A percentile compares a stretch with the other conserved stretches of the same genome.
phyloP scores from a whole-genome alignment of 2,113 vertebrate species.

The Procavia capensis region DNA sequence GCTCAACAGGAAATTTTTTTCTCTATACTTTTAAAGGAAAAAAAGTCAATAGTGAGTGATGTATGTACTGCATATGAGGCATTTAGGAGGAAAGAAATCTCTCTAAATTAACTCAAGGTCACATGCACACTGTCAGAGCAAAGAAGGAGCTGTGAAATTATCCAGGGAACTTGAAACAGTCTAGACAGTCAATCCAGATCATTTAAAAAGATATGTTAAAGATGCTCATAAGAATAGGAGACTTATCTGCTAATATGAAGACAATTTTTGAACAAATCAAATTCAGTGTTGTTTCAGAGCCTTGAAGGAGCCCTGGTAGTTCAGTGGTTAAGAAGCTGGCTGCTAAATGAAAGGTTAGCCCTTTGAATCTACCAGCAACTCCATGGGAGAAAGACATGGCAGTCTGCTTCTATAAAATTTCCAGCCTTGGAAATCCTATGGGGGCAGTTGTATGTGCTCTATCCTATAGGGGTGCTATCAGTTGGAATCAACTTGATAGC shows the following conservation, averaged over 20 bases:
- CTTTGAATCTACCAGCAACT: neutral
- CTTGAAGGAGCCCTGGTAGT: neutral
- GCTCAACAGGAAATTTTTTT: constrained; percentile 43
- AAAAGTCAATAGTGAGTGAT: constrained; percentile 21
- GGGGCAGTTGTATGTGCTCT: neutral
- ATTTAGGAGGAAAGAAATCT: constrained; percentile 51
- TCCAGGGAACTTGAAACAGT: constrained; percentile 76
- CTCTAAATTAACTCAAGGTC: constrained; percentile 68
- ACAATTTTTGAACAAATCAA: constrained; percentile 62
- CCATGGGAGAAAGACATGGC: neutral
- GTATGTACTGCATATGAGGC: constrained; percentile 30
- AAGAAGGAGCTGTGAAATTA: constrained; percentile 70
- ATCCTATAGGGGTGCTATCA: neutral
- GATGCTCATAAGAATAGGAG: constrained; percentile 59
- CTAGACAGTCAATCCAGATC: constrained; percentile 80
- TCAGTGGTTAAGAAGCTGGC: neutral
- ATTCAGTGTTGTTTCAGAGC: constrained; percentile 59
- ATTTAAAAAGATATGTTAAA: constrained; percentile 72
- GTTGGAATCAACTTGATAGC: neutral
- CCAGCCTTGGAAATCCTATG: neutral
- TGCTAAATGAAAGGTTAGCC: neutral
- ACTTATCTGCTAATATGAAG: constrained; percentile 65
- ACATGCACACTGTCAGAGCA: constrained; percentile 63
- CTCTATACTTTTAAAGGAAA: constrained; percentile 44
- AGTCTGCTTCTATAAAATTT: neutral